Evolutionary conservation across 1,140 invertebrate species (phyloP), one percentile per base, ranked within the genome.

Genomic region (Sweltsa coloradensis): DNA sequence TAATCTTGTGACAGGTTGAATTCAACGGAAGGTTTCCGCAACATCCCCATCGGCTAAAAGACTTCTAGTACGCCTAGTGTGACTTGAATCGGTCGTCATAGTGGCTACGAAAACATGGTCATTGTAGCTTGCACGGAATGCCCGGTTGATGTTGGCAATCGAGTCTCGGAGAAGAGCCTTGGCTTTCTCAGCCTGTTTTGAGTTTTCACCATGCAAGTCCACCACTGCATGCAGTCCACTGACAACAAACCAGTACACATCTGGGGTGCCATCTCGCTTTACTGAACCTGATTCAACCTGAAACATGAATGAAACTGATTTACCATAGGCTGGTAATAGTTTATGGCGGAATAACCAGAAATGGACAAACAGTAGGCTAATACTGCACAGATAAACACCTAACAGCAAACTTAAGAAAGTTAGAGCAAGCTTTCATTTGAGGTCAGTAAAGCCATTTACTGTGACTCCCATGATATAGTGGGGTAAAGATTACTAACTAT

Each of bases 161-260:
- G 70, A 73, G 39, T 76, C 66, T 57, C 70, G 73, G 4, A 84
- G 59, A 14, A 85, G 53, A 46, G 72, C 67, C 49, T 78, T 73
- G 37, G 82, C 82, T 68, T 87, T 83, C 52, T 73, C 72, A 5
- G 73, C 65, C 55, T 75, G 68, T 14, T 73, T 59, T 1, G 83
- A 83, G 55, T 79, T 76, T 43, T 74, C 71, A 5, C 81, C 80
- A 63, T 86, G 74, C 31, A 70, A 64, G 56, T 83, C 76, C 41
- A 71, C 66, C 5, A 84, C 52, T n/a, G 74, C 62, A 53, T 74
- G 73, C 5, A 84, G 61, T 14, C 73, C 72, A 21, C 68, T 67
- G 25, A 82, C 65, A 49, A 75, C 72, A 43, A 83, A 65, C 74
- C 79, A 81, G 57, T 75, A 81, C 53, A 81, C 71, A 61, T 82